Evolutionary conservation across 2,797 vertebrate genomes (phyloP).

Genomic region (Artibeus jamaicensis): DNA sequence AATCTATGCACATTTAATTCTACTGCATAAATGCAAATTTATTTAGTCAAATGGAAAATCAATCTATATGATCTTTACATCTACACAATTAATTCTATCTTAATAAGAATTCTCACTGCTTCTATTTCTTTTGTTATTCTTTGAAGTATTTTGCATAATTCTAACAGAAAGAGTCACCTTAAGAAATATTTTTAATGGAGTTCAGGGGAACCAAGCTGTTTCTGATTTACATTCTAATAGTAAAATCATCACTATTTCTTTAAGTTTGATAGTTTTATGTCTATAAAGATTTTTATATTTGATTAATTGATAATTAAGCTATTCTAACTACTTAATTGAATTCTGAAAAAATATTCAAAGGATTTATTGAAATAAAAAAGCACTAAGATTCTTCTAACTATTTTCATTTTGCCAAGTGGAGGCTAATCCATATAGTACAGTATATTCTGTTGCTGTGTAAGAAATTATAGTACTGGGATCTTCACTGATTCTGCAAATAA

Average conservation of each 20-base stretch:
- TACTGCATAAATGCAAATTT: constrained; percentile 25
- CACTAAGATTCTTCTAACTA: background rate
- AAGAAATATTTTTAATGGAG: background rate
- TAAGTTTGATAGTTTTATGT: background rate
- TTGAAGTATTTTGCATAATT: constrained; percentile 28
- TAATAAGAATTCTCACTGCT: background rate
- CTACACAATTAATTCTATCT: constrained; percentile 35
- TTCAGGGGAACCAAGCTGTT: constrained; percentile 6
- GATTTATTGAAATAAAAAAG: background rate
- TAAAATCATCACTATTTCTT: background rate
- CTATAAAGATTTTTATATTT: constrained; percentile 17
- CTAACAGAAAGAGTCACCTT: background rate
- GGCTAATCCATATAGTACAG: background rate
- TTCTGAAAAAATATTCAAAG: background rate
- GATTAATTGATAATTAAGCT: constrained; percentile 24
- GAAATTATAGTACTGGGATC: background rate
- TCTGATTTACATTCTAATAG: constrained; percentile 32
- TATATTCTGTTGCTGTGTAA: background rate
- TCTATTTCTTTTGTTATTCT: background rate
- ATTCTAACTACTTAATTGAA: background rate
- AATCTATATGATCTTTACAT: background rate
- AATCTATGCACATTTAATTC: constrained; percentile 36
- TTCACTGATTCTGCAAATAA: background rate
- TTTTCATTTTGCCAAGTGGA: background rate
- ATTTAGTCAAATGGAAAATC: constrained; percentile 50